Base-by-base conservation (phyloP, 2,888 invertebrate genomes). In the Cantharis flavilabris region DNA sequence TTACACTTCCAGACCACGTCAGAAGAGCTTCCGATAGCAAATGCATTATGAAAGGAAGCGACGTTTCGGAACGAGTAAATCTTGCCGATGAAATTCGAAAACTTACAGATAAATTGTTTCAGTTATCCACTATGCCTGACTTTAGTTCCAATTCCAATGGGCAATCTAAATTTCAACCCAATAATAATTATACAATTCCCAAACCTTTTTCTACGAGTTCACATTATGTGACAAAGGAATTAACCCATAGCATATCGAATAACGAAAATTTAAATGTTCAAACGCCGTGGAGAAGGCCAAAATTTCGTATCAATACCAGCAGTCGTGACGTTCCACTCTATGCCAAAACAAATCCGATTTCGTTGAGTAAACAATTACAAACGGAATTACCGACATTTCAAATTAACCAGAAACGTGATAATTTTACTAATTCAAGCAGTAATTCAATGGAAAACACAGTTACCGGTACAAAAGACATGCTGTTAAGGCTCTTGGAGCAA, bases 1-100 rank as follows among this genome's bases (percentile, higher is more conserved):
- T 84, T 20, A 79, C 80, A 13, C 79, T 78, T 16, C 49, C 83
- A 20, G 87, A 88, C 72, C 85, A 85, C 71, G 77, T 86, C 18
- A 49, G 96, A 75, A 90, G 95, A 83, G 94, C 95, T 2, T 96
- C 96, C 0, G 96, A 96, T 84, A 94, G 95, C 83, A 92, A 92
- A 9, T 93, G 92, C 83, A 90, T 94, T 81, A 86, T 94, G 72
- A 92, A 91, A 84, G 83, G 84, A 81, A 89, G 91, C 18, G 93
- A 93, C 80, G 91, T 93, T 5, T 88, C 90, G 0, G 93, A 93
- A 75, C 90, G 92, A 76, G 91, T 94, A 77, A 94, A 93, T 84
- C 89, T 96, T 76, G 95, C 95, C 0, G 95, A 95, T 84, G 96
- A 96, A 88, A 96, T 96, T 80, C 93, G 94, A 81, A 95, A 95